phyloP scores from a whole-genome alignment of 2,113 vertebrate species.

The Nerophis lumbriciformis region DNA sequence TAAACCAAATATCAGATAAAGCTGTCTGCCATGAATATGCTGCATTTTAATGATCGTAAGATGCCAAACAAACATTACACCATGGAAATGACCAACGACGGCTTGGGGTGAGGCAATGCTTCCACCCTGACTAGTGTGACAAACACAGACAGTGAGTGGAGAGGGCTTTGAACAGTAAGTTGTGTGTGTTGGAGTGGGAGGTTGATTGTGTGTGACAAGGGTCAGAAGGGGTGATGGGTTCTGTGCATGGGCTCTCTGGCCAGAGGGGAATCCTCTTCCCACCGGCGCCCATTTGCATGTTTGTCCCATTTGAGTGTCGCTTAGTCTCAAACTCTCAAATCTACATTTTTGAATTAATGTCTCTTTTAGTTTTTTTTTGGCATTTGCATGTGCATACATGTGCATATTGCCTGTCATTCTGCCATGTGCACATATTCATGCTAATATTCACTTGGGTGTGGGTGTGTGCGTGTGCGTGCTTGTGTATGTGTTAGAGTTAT shows the following conservation, averaged over 20 bases:
- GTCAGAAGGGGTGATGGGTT: constrained; percentile 51
- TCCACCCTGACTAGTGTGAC: constrained; percentile 33
- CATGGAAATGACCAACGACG: constrained; percentile 67
- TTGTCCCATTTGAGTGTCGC: constrained; percentile 42
- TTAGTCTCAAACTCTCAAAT: constrained; percentile 30
- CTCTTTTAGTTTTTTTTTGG: constrained; percentile 44
- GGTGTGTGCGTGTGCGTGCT: constrained; percentile 9
- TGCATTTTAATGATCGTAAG: constrained; percentile 73
- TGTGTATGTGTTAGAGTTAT: constrained; percentile 48
- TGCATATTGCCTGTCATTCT: constrained; percentile 49
- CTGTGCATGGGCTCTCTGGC: constrained; percentile 52
- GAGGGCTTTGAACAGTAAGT: constrained; percentile 16
- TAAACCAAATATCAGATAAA: constrained; percentile 24
- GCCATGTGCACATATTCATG: constrained; percentile 41
- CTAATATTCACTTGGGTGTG: constrained; percentile 29
- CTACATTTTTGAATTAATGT: constrained; percentile 49
- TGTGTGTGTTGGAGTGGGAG: constrained; percentile 42
- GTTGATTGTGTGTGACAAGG: constrained; percentile 66
- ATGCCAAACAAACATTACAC: constrained; percentile 68
- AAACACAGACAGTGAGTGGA: constrained; percentile 22
- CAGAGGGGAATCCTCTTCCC: constrained; percentile 57
- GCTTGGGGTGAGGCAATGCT: constrained; percentile 59
- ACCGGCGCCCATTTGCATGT: constrained; percentile 62
- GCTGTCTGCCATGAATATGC: constrained; percentile 71
- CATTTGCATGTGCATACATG: constrained; percentile 45